Conservation (phyloP, 2,888 invertebrate species). For the Campaea margaritaria region DNA sequence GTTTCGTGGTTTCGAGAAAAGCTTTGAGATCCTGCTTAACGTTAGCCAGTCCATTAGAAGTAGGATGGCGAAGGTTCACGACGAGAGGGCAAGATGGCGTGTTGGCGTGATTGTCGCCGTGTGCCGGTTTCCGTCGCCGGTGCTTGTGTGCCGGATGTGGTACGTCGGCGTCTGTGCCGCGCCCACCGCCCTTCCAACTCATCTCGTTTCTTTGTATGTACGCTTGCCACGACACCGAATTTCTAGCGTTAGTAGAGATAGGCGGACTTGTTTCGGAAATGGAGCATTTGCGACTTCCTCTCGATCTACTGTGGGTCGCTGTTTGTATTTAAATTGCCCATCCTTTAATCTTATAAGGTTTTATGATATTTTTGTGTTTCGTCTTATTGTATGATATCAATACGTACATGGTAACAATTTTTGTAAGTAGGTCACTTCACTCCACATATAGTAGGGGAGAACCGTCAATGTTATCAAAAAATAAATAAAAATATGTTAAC, state of each 20-base stretch:
- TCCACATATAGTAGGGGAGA: no score
- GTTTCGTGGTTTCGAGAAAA: constrained; percentile 36
- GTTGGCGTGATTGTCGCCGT: constrained; percentile 62
- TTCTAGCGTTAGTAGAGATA: constrained; percentile 49
- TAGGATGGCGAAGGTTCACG: constrained; percentile 50
- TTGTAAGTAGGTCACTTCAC: no score
- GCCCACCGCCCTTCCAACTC: constrained; percentile 52
- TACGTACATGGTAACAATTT: no score
- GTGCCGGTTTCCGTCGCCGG: constrained; percentile 61
- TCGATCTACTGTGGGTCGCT: constrained; percentile 10
- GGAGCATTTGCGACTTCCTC: constrained; percentile 32
- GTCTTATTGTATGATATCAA: no score
- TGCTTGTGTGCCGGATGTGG: constrained; percentile 66
- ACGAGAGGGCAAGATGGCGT: constrained; percentile 57
- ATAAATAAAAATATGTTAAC: no score
- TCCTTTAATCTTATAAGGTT: constrained; percentile 7
- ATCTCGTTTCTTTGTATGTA: constrained; percentile 62
- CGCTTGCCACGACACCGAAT: constrained; percentile 49
- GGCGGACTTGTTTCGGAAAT: constrained; percentile 44
- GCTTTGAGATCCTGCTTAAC: constrained; percentile 42
- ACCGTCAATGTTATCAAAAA: no score
- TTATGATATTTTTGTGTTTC: not conserved
- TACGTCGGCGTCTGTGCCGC: constrained; percentile 55
- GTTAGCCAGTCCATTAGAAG: constrained; percentile 51
- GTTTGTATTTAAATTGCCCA: constrained; percentile 11